phyloP scores from a whole-genome alignment of 2,113 vertebrate species.

The Heteronetta atricapilla region DNA sequence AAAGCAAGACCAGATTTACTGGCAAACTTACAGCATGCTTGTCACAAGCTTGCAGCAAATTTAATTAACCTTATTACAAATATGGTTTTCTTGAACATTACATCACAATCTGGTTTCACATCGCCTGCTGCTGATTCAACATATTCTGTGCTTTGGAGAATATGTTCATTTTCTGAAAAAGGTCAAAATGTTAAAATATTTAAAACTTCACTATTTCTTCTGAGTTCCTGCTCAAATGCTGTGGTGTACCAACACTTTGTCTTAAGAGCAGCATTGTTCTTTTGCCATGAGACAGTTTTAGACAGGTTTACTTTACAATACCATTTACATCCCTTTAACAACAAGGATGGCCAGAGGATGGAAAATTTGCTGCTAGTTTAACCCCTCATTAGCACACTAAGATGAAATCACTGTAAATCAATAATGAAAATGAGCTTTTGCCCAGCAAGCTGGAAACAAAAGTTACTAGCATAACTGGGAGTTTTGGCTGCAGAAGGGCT shows the following conservation, averaged over 20 bases:
- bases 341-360: background rate
- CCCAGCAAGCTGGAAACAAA: background rate
- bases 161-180: conserved; percentile 74
- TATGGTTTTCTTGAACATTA: conserved; percentile 77
- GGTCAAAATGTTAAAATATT: conserved; percentile 69
- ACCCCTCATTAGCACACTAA: background rate
- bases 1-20: conserved; percentile 75
- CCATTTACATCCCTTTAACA: background rate
- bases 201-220: conserved; percentile 32
- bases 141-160: conserved; percentile 67
- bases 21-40: conserved; percentile 72
- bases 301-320: background rate
- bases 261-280: background rate
- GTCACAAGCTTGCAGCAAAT: conserved; percentile 76
- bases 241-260: background rate
- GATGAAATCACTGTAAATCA: background rate
- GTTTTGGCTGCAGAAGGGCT: background rate
- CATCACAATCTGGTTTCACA: conserved; percentile 74
- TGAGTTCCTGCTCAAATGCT: background rate
- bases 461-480: background rate
- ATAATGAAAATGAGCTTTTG: background rate
- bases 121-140: conserved; percentile 71
- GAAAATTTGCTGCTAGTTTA: conserved; percentile 4
- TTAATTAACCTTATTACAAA: conserved; percentile 83
- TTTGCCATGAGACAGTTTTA: background rate